Evolutionary conservation across 2,888 invertebrate genomes (phyloP), one percentile per base, ranked within the genome.

Genomic region (Sericinus montela): DNA sequence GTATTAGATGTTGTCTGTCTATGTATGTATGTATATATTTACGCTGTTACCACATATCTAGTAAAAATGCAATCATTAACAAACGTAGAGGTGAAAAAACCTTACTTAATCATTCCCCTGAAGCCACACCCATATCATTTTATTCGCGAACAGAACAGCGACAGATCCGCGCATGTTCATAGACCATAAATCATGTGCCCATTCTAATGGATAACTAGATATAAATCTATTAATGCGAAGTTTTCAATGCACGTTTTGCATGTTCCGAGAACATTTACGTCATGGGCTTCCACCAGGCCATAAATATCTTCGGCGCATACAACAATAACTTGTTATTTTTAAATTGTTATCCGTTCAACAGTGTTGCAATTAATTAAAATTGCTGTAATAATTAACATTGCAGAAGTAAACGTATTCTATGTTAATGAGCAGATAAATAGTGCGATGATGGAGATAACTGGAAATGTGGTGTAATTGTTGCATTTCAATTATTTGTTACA

Each of bases 201-300:
- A 58, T 63, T 71, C 73, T 81, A 80, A 84, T 82, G 77, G 75
- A 79, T 78, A 72, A 72, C 66, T 61, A 69, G 80, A 76, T 76
- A 78, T 78, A 81, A 83, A 80, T 85, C 80, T 81, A 80, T 83
- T 81, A 80, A 80, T 83, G 82, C 79, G 71, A 76, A 84, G 75
- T 82, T 81, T 80, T 79, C 79, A 80, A 83, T 84, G 83, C 77
- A 80, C 75, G 72, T 72, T 79, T 85, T 69, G 85, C 86, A 83
- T 85, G 84, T 63, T 67, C 55, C 49, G 50, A 44, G 62, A 62
- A 70, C 72, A 70, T 82, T 78, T 70, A 67, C 45, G 11, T 14
- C 34, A 15, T 16, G 36, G 25, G 28, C 39, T 71, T 58, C 51
- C 56, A 53, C 55, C 52, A 16, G 47, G 42, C 44, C 52, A 57